Conservation (phyloP, 2,113 vertebrate genomes). For the Aptenodytes forsteri region DNA sequence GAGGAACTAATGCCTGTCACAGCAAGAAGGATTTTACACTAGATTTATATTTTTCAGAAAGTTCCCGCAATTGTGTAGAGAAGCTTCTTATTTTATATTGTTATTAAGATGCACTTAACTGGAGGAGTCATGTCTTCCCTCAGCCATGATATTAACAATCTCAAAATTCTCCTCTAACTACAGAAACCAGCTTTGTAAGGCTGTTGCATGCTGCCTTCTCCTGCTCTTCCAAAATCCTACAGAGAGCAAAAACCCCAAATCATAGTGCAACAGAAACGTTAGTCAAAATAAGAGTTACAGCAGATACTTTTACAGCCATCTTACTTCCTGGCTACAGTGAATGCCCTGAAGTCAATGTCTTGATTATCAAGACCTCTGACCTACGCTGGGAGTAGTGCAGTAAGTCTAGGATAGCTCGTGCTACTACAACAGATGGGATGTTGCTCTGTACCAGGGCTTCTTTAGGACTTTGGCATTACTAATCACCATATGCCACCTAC, state of each 20-base stretch:
- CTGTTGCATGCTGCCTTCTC: neutral
- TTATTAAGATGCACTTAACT: neutral
- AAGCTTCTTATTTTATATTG: neutral
- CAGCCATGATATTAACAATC: neutral
- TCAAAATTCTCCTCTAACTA: neutral
- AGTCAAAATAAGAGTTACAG: neutral
- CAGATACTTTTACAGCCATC: neutral
- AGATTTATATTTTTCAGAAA: neutral
- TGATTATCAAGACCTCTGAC: neutral
- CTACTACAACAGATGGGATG: neutral
- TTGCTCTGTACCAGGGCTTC: neutral
- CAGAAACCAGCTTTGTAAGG: neutral
- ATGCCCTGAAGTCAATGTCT: neutral
- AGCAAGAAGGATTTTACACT: slow-evolving; percentile 21
- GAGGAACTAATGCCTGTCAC: neutral
- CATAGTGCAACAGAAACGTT: rapidly evolving
- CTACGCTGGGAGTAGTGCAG: neutral
- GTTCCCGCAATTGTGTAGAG: neutral
- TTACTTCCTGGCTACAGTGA: neutral
- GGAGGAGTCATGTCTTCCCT: neutral
- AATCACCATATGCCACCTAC: neutral
- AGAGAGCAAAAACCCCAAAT: neutral
- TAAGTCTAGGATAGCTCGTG: neutral
- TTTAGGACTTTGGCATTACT: neutral
- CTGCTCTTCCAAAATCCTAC: neutral